Conservation (phyloP, 2,888 invertebrate species). For the Chalcosyrphus nemorum region DNA sequence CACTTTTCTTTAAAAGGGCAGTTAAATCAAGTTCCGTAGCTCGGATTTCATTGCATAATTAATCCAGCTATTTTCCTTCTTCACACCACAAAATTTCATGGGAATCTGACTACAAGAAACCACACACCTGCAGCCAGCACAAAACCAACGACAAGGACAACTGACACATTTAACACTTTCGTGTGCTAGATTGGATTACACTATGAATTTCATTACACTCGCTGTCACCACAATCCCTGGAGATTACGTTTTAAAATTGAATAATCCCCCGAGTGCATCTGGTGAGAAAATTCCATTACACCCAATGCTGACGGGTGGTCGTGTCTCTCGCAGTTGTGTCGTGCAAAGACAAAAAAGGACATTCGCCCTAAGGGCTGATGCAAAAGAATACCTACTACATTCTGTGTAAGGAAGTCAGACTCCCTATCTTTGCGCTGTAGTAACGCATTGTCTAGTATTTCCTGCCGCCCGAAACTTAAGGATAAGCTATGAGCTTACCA, state of each 20-base stretch:
- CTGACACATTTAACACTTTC: slow-evolving; percentile 64
- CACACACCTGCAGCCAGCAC: slow-evolving; percentile 22
- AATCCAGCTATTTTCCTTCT: not conserved
- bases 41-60: no score
- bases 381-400: not conserved
- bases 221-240: slow-evolving; percentile 61
- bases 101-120: slow-evolving; percentile 45
- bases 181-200: slow-evolving; percentile 65
- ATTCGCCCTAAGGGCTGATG: not conserved
- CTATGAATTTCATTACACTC: slow-evolving; percentile 67
- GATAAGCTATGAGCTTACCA: slow-evolving; percentile 1
- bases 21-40: no score
- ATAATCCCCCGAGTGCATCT: slow-evolving; percentile 61
- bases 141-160: not conserved
- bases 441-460: slow-evolving; percentile 23
- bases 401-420: slow-evolving; percentile 9
- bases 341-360: not conserved
- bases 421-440: not conserved
- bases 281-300: slow-evolving; percentile 50
- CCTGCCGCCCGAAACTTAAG: not conserved
- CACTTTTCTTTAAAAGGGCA: no score
- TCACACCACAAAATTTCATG: slow-evolving; percentile 41
- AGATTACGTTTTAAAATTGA: slow-evolving; percentile 70
- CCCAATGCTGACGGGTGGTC: not conserved
- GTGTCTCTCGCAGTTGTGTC: not conserved